Percentiles rank a stretch among this genome's conserved stretches.
Evolutionary conservation across 1,140 invertebrate species (phyloP).

Genomic region (Pseudomyrmex gracilis): DNA sequence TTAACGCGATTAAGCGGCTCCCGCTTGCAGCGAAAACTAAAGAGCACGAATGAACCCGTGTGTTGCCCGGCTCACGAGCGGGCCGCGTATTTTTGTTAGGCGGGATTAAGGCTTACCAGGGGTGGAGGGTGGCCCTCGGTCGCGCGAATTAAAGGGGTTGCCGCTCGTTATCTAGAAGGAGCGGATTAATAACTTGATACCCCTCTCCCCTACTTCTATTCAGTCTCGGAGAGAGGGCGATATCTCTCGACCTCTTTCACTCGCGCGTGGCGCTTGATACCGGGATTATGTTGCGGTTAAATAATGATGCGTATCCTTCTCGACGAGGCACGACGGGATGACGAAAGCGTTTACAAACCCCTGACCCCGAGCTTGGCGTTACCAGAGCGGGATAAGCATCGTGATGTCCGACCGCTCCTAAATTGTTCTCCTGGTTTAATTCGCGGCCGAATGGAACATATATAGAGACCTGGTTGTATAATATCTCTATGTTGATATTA

Average conservation of each 20-base stretch:
- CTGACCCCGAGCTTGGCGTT: background rate
- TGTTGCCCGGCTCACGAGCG: constrained; percentile 31
- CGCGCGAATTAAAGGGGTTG: constrained; percentile 65
- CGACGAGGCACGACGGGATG: constrained; percentile 24
- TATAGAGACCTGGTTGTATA: constrained; percentile 19
- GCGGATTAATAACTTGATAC: constrained; percentile 67
- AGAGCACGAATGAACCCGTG: constrained; percentile 65
- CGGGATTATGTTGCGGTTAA: constrained; percentile 59
- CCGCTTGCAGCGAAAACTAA: constrained; percentile 57
- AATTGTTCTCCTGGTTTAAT: constrained; percentile 44
- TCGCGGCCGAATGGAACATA: constrained; percentile 31
- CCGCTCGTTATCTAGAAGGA: constrained; percentile 62
- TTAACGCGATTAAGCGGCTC: constrained; percentile 74
- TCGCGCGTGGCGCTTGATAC: constrained; percentile 28
- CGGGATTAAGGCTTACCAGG: constrained; percentile 65
- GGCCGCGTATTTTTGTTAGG: constrained; percentile 73
- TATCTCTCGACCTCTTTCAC: constrained; percentile 20
- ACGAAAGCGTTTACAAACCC: constrained; percentile 41
- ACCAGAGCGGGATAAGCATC: background rate
- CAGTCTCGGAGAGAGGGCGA: background rate
- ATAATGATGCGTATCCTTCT: constrained; percentile 56
- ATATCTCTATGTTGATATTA: constrained; percentile 56
- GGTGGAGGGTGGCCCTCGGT: background rate
- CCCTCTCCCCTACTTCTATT: background rate
- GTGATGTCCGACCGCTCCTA: constrained; percentile 26